These are phyloP conservation scores for Ypsolopha scabrella DNA, from an alignment of 2,888 invertebrate genomes.

Conservation along the genomic window DNA sequence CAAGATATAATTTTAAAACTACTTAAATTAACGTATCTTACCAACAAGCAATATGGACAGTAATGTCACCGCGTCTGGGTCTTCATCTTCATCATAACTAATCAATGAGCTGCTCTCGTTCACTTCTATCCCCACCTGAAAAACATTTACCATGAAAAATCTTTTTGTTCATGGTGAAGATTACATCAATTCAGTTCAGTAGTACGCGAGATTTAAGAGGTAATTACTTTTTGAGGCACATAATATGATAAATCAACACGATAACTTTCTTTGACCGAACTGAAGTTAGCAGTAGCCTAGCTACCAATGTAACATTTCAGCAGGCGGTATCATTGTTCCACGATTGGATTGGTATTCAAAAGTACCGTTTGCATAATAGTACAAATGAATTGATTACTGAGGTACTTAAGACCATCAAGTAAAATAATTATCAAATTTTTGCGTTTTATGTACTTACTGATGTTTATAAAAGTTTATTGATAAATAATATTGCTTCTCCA, in stretches of 20 bases:
- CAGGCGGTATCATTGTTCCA: too few species aligned
- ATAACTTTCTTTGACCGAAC: background rate
- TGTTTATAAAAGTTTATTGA: too few species aligned
- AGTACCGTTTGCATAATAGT: too few species aligned
- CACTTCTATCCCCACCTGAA: slow-evolving; percentile 63
- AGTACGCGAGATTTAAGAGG: background rate
- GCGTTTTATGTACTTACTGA: too few species aligned
- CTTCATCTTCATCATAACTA: slow-evolving; percentile 72
- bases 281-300: background rate
- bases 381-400: too few species aligned
- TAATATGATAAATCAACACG: background rate
- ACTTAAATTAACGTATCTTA: slow-evolving; percentile 47
- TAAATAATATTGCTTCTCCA: too few species aligned
- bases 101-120: slow-evolving; percentile 51
- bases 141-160: slow-evolving; percentile 12
- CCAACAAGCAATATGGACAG: slow-evolving; percentile 86
- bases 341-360: too few species aligned
- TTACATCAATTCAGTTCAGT: background rate
- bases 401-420: too few species aligned
- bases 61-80: slow-evolving; percentile 82
- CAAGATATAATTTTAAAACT: too few species aligned
- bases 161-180: background rate
- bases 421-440: too few species aligned
- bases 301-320: too few species aligned
- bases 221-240: too few species aligned